These are phyloP conservation scores for Chymomyza caudatula DNA, from an alignment of 2,888 invertebrate genomes.

Conservation along the genomic window DNA sequence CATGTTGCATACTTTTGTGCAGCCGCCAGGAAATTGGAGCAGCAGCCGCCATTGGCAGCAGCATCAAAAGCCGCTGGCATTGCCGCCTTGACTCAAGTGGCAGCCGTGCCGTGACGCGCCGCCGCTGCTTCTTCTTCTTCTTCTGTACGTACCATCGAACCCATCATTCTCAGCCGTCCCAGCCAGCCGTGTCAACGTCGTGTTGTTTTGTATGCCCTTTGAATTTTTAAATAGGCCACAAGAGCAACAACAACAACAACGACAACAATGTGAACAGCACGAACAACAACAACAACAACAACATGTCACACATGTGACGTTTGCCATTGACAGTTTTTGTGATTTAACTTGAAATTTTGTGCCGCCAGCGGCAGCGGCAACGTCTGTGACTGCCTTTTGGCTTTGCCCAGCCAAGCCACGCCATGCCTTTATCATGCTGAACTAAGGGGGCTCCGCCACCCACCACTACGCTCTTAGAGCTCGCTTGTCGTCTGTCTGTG, in stretches of 20 bases:
- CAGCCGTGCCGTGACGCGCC: background rate
- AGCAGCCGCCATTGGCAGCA: constrained; percentile 56
- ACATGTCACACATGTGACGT: constrained; percentile 26
- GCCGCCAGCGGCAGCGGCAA: constrained; percentile 20
- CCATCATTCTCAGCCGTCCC: too few relatives aligned
- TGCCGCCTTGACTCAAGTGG: background rate
- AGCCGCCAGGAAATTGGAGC: constrained; percentile 46
- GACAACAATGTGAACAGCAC: too few relatives aligned
- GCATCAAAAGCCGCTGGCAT: constrained; percentile 5
- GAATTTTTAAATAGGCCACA: constrained; percentile 64
- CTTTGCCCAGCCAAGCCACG: too few relatives aligned
- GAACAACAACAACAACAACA: background rate
- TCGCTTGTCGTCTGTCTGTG: constrained; percentile 18
- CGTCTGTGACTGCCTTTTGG: constrained; percentile 12
- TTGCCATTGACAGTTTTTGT: constrained; percentile 60
- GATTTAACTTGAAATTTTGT: constrained; percentile 55
- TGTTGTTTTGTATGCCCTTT: constrained; percentile 54
- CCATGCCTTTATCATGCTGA: constrained; percentile 14
- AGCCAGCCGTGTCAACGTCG: background rate
- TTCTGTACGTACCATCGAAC: too few relatives aligned
- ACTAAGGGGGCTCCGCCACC: background rate
- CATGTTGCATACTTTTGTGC: constrained; percentile 60
- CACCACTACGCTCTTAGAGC: background rate
- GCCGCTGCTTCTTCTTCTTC: too few relatives aligned
- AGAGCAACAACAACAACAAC: background rate